Base-by-base conservation (phyloP, 2,797 vertebrate genomes). In the Acanthurus tractus region DNA sequence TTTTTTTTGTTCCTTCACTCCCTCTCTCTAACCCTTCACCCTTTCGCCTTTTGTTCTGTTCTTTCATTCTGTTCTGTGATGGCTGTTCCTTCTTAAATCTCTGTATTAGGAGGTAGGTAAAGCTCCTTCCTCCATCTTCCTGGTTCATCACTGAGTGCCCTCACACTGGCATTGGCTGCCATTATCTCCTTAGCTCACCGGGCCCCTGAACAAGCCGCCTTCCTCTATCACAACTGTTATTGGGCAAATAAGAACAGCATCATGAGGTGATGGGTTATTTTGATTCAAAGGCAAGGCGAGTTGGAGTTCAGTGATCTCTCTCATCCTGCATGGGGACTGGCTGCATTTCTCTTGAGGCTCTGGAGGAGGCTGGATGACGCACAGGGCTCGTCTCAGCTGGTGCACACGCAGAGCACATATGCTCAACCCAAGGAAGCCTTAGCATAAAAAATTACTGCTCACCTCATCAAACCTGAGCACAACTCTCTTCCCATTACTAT, bases 101-200 rank as follows among this genome's bases (percentile, higher is more conserved):
- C 95, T 96, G 92, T 96, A 68, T 94, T 95, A 97, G 97, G 96
- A 97, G 96, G 96, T 97, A 96, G 88, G 96, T 97, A 96, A 94
- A 92, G 81, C 92, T 81, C 88, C 85, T 74, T 92, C 81, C 91
- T 89, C 90, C 88, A 58, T 79, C 50, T 10, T 67, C 76, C 56
- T n/a, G 3, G 25, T 67, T 70, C 77, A 87, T 82, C 83, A 59
- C 69, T 79, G 65, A 75, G 62, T 49, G 38, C 52, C 61, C 52
- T 79, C 73, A 48, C 23, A 17, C 65, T 61, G 83, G 74, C 81
- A 25, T 59, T 88, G 72, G 77, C 82, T 90, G 78, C 79, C 84
- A 74, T 86, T 62, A 49, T 65, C 76, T 70, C 66, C 53, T 57
- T n/a, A 55, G 62, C 50, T 22, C 57, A 78, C 68, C 4, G 10